phyloP scores from a whole-genome alignment of 2,888 invertebrate genomes.

The Nemotelus nigrinus region DNA sequence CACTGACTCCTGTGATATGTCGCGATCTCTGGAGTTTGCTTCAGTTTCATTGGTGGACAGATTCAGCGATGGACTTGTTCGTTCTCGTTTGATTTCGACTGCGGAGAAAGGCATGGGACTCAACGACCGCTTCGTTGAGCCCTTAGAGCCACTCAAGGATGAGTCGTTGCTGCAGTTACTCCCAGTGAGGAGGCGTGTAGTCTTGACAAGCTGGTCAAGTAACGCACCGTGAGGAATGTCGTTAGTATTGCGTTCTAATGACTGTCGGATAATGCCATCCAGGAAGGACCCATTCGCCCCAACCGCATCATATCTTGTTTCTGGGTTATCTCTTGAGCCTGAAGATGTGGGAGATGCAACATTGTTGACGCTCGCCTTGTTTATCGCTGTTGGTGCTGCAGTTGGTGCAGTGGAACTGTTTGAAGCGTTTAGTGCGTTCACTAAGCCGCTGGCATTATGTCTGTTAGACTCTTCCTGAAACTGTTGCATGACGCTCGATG shows the following conservation, averaged over 20 bases:
- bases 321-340: conserved; percentile 70
- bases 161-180: conserved; percentile 54
- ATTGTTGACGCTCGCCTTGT: conserved; percentile 35
- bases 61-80: conserved; percentile 56
- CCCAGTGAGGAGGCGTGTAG: conserved; percentile 65
- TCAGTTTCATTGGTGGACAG: conserved; percentile 46
- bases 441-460: conserved; percentile 38
- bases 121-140: conserved; percentile 58
- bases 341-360: conserved; percentile 55
- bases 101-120: conserved; percentile 59
- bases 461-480: conserved; percentile 77
- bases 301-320: conserved; percentile 71
- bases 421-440: conserved; percentile 11
- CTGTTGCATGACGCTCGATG: conserved; percentile 83
- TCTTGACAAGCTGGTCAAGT: conserved; percentile 74
- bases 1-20: conserved; percentile 52
- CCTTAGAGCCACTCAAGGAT: conserved; percentile 53
- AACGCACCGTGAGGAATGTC: conserved; percentile 69
- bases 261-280: conserved; percentile 85
- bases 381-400: background rate
- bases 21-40: conserved; percentile 50
- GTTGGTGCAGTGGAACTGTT: conserved; percentile 3
- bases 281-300: conserved; percentile 79
- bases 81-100: conserved; percentile 71
- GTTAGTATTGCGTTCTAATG: conserved; percentile 72